Base-by-base conservation (phyloP, 2,797 vertebrate species). In the Lutjanus campechanus region DNA sequence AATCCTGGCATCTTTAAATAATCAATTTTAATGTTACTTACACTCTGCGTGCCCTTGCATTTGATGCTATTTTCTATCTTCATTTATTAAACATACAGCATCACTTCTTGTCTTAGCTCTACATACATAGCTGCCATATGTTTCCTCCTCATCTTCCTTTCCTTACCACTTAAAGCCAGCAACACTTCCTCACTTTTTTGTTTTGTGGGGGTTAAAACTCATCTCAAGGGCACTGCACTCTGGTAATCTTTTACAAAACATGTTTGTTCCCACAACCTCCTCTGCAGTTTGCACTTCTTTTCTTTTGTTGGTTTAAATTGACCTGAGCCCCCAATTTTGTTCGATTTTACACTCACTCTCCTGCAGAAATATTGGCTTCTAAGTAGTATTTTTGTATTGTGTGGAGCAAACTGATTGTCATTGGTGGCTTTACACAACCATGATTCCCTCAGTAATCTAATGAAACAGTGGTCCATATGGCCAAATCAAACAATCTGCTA, bases 21-120 rank as follows among this genome's bases (percentile, higher is more conserved):
- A 76, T 84, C 51, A 22, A 36, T 82, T 79, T 76, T 11, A 36
- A 54, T 74, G 46, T 75, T 78, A n/a, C 44, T 17, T 73, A 13
- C n/a, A 9, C 53, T 29, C 22, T 41, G 17, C 65, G 13, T 69
- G 25, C 63, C 15, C 13, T 25, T 46, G 29, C 40, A 46, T 62
- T 56, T 5, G 60, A 15, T 1, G 7, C 15, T 43, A 15, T 69
- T 8, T 22, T 40, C 36, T 70, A 44, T 67, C 44, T 73, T 71
- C 22, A 41, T 29, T 54, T 4, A 55, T 54, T 41, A 49, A 46
- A 61, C 44, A 76, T 29, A 46, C 8, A 49, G 40, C 11, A 16
- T 69, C 20, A 55, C 40, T 17, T 61, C 50, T 17, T 67, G 60
- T 17, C 22, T 61, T 8, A 20, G 1, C 22, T 76, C 56, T 15